Percentiles rank a stretch among this genome's conserved stretches.
phyloP scores from a whole-genome alignment of 2,113 vertebrate genomes.

The Austrofundulus limnaeus region DNA sequence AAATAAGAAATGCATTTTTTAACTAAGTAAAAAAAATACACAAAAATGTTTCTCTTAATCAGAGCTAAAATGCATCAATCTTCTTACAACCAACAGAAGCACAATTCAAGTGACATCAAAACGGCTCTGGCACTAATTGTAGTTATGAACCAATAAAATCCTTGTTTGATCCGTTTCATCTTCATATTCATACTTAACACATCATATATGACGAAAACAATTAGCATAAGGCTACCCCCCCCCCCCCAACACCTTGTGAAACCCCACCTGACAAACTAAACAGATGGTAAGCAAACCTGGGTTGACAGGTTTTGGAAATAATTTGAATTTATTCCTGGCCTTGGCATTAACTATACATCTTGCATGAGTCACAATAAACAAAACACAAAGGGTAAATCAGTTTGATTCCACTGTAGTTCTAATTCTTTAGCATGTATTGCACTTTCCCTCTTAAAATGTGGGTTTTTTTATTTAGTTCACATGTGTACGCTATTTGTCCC shows the following conservation, averaged over 20 bases:
- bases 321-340: background rate
- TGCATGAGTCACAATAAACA: background rate
- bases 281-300: slow-evolving; percentile 6
- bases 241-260: slow-evolving; percentile 46
- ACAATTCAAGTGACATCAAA: slow-evolving; percentile 55
- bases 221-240: slow-evolving; percentile 54
- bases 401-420: background rate
- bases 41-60: background rate
- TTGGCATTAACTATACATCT: background rate
- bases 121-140: slow-evolving; percentile 36
- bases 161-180: background rate
- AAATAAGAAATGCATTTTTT: slow-evolving; percentile 30
- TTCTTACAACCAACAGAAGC: slow-evolving; percentile 28
- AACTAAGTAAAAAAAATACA: slow-evolving; percentile 19
- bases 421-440: background rate
- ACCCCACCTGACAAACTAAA: slow-evolving; percentile 17
- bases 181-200: slow-evolving; percentile 24
- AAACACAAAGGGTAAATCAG: background rate
- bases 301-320: background rate
- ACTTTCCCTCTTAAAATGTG: slow-evolving; percentile 5
- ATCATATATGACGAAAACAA: slow-evolving; percentile 44
- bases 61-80: background rate
- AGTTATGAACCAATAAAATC: slow-evolving; percentile 9
- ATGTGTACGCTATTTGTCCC: background rate
- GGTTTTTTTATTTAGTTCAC: background rate